Evolutionary conservation across 2,888 invertebrate species (phyloP), one percentile per base, ranked within the genome.

Genomic region (Teinopalpus imperialis): DNA sequence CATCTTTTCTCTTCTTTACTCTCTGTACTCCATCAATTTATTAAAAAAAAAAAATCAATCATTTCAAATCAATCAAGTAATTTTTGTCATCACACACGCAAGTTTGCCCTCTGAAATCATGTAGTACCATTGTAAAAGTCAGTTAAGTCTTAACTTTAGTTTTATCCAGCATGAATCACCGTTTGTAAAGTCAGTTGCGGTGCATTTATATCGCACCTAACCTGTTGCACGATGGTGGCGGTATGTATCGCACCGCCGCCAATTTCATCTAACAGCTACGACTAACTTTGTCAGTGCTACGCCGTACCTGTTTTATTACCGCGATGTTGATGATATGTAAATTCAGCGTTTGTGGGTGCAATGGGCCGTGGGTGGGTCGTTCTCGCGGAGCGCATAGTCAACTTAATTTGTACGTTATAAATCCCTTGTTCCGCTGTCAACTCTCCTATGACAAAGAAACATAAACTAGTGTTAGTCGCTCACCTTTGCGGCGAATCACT

Each of bases 381-480:
- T 67, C 61, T 65, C 61, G 67, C 63, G 66, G 56, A 61, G 51
- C 59, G 64, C 71, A 70, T 73, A 70, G 66, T 72, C 74, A 72
- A 69, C 73, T 73, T 68, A 9, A 59, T 47, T 58, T 58, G 54
- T 60, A 40, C 57, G 52, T 51, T 34, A 49, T 49, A 59, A 63
- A 65, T 62, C 59, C 66, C 58, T 64, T 64, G 63, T 70, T 69
- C 74, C 82, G 81, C 83, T 83, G 83, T 85, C 85, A 85, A 83
- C 82, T 81, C 69, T 74, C 69, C 68, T 68, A 66, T 68, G 71
- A 83, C 83, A 85, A 85, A 86, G 83, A 86, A 85, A 85, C 83
- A 78, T 73, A 65, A 61, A 54, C 48, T 55, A 64, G 60, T 63
- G 55, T 52, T 51, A 51, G 57, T 61, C 64, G 64, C 63, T 62